Conservation (phyloP, 1,140 invertebrate species). For the Procambarus clarkii region DNA sequence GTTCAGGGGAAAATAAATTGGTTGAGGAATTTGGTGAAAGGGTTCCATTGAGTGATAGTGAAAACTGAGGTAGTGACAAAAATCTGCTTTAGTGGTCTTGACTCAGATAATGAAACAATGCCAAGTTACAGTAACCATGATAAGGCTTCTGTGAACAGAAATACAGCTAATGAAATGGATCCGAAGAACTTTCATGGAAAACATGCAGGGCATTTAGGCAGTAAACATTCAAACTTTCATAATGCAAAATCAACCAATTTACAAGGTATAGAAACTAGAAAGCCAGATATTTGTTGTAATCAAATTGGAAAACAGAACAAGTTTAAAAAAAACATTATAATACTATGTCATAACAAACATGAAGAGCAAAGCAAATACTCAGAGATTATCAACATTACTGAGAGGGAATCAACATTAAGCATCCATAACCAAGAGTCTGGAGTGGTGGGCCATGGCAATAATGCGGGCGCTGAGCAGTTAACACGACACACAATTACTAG, state of each 20-base stretch:
- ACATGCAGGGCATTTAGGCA: neutral
- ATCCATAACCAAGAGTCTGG: too few relatives aligned
- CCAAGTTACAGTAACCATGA: neutral
- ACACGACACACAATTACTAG: too few relatives aligned
- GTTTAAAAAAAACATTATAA: too few relatives aligned
- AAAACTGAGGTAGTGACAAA: neutral
- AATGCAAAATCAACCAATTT: neutral
- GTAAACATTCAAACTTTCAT: neutral
- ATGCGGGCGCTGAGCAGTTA: too few relatives aligned
- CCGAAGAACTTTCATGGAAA: too few relatives aligned
- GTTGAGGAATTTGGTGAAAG: neutral
- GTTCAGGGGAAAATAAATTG: neutral
- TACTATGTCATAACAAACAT: too few relatives aligned
- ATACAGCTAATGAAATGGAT: neutral
- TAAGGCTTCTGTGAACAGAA: neutral
- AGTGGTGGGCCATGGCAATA: too few relatives aligned
- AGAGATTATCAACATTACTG: too few relatives aligned
- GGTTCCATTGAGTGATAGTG: constrained; percentile 14
- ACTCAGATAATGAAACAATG: neutral
- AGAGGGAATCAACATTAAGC: too few relatives aligned
- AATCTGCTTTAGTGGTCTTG: constrained; percentile 18
- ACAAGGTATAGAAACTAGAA: too few relatives aligned
- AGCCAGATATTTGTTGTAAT: neutral
- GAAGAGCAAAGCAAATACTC: too few relatives aligned
- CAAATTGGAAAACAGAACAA: neutral